These are phyloP conservation scores for Anoplopoma fimbria DNA, from an alignment of 2,113 vertebrate species.

Conservation along the genomic window DNA sequence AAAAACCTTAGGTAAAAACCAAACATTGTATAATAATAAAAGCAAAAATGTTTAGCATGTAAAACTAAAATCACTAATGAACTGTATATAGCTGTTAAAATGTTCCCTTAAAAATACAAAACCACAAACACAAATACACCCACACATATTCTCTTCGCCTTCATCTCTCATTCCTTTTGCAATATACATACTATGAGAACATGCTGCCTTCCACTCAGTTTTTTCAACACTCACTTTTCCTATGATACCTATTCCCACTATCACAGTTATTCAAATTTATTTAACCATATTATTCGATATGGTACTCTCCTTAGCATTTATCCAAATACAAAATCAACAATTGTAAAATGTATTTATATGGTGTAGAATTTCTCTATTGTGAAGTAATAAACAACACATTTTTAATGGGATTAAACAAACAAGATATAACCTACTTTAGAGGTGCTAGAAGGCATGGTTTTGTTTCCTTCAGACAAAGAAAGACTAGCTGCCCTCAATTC, in stretches of 20 bases:
- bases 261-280: not conserved
- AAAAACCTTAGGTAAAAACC: not conserved
- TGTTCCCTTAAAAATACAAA: not conserved
- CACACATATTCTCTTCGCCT: not conserved
- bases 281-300: not conserved
- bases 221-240: not conserved
- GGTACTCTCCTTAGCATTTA: not conserved
- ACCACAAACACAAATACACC: slow-evolving; percentile 23
- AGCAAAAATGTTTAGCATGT: not conserved
- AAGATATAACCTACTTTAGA: not conserved
- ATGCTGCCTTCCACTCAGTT: slow-evolving; percentile 29
- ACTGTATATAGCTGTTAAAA: not conserved
- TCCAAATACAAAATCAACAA: not conserved
- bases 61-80: slow-evolving; percentile 28
- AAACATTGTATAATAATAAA: not conserved
- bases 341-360: not conserved
- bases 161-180: slow-evolving; percentile 1
- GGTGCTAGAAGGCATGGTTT: not conserved
- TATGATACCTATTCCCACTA: not conserved
- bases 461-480: not conserved
- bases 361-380: too few species aligned
- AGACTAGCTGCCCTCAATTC: not conserved
- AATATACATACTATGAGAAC: slow-evolving; percentile 19
- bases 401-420: not conserved
- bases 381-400: not conserved